These are phyloP conservation scores for Chrysemys picta DNA, from an alignment of 2,113 vertebrate genomes.

Conservation along the genomic window DNA sequence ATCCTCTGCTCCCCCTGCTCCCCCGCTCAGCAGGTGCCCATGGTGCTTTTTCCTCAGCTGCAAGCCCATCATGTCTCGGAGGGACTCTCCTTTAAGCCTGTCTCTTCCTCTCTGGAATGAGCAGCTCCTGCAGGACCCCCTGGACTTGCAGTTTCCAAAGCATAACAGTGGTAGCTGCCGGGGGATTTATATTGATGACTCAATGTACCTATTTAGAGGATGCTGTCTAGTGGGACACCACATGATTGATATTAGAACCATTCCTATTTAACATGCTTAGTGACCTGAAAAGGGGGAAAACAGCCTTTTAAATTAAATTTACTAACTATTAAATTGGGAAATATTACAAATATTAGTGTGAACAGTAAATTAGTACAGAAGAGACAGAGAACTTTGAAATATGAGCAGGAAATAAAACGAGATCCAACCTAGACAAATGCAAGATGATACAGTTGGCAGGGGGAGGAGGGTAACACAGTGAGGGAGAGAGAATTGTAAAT, in stretches of 20 bases:
- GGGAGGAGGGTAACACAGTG: background rate
- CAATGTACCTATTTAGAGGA: background rate
- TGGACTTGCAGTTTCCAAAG: background rate
- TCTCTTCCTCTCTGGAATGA: background rate
- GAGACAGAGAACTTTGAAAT: background rate
- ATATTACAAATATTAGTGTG: background rate
- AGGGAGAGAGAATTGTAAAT: background rate
- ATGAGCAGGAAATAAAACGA: background rate
- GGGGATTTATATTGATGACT: background rate
- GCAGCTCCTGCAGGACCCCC: background rate
- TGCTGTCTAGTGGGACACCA: background rate
- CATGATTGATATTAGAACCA: background rate
- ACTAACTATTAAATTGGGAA: background rate
- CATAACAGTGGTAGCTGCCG: background rate
- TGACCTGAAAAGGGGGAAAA: background rate
- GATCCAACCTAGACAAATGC: conserved; percentile 18
- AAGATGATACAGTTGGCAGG: conserved; percentile 26
- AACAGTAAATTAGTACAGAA: conserved; percentile 30
- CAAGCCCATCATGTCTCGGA: background rate
- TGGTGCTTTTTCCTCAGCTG: background rate
- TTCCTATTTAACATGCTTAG: background rate
- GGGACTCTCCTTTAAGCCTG: background rate
- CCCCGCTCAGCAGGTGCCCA: rapidly evolving
- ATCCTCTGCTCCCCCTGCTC: background rate
- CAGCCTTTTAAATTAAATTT: background rate